phyloP scores from a whole-genome alignment of 35 echinoderm and acorn worm genomes.

The Anneissia japonica region DNA sequence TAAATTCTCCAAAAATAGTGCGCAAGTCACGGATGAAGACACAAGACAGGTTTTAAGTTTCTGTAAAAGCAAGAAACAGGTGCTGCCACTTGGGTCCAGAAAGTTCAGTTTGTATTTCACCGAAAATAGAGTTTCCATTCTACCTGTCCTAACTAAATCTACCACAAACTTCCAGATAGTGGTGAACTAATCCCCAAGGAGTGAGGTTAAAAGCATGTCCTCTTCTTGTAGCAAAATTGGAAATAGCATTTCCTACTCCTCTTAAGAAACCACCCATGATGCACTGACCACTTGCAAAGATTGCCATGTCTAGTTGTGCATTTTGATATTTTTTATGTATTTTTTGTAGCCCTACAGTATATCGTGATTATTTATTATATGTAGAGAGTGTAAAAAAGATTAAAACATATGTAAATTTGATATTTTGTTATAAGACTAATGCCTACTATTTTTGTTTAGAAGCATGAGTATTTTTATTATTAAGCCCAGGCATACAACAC shows the following conservation, averaged over 20 bases:
- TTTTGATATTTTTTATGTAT: no score
- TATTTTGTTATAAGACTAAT: no score
- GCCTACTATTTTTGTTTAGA: no score
- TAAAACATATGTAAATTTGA: no score
- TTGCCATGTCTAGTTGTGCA: neutral
- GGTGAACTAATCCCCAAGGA: neutral
- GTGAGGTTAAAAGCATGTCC: neutral
- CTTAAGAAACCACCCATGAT: neutral
- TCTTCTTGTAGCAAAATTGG: neutral
- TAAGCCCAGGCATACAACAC: no score
- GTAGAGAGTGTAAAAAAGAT: no score
- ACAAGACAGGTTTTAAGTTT: neutral
- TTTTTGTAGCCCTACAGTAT: no score
- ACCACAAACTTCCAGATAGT: neutral
- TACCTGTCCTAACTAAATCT: neutral
- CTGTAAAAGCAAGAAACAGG: neutral
- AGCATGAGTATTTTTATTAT: no score
- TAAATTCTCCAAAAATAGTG: no score
- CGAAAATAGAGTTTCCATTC: neutral
- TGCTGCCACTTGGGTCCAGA: neutral
- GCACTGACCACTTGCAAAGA: neutral
- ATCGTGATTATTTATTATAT: no score
- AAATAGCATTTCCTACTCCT: neutral
- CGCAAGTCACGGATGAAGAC: no score
- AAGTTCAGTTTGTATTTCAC: neutral